These are phyloP conservation scores for Lasaia peninsularis DNA, from an alignment of 1,140 invertebrate species.

Conservation along the genomic window DNA sequence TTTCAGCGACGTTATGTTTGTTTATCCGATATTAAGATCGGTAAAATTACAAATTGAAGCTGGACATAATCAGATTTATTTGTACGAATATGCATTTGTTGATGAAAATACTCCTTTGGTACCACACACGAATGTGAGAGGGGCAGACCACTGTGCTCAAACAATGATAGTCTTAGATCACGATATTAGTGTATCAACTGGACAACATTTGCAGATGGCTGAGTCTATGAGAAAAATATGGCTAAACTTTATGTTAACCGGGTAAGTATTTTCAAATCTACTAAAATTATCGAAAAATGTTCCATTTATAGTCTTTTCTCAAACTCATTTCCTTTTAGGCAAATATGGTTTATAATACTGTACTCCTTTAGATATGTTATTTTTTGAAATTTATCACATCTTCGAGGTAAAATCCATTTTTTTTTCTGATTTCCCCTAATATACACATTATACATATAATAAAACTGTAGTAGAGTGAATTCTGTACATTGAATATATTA, in stretches of 20 bases:
- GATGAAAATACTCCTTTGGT: conserved; percentile 10
- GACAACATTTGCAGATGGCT: not conserved
- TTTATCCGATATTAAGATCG: conserved; percentile 19
- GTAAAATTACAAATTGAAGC: conserved; percentile 18
- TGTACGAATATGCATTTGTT: conserved; percentile 27
- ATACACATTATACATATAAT: too few species aligned
- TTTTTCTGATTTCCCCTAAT: too few species aligned
- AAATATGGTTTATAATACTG: too few species aligned
- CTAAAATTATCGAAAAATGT: too few species aligned
- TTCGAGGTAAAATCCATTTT: too few species aligned
- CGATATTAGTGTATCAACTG: not conserved
- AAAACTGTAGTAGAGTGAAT: too few species aligned
- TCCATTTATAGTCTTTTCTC: too few species aligned
- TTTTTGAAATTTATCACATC: too few species aligned
- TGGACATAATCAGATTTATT: conserved; percentile 24
- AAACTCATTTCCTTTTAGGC: too few species aligned
- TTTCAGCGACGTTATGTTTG: conserved; percentile 29
- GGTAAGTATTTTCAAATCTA: too few species aligned
- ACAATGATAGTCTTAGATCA: conserved; percentile 4
- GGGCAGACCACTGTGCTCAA: conserved; percentile 24
- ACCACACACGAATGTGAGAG: conserved; percentile 18
- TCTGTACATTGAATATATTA: too few species aligned
- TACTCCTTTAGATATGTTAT: too few species aligned
- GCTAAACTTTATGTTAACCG: not conserved
- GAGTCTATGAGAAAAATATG: not conserved